Conservation (phyloP, 1,140 invertebrate genomes). For the Formica selysi region DNA sequence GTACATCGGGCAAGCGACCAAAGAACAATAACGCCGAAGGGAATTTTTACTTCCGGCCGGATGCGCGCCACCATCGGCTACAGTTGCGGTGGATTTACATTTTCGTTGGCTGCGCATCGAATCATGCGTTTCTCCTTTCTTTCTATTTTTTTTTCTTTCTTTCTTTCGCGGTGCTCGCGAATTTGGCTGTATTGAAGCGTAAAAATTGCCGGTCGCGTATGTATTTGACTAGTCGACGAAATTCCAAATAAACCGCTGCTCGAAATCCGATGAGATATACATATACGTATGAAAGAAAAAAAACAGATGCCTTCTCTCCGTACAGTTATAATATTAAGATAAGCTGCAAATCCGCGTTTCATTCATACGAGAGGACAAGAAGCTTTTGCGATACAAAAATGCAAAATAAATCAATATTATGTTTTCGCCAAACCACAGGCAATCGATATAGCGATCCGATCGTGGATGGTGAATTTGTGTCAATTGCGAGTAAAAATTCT, state of each 20-base stretch:
- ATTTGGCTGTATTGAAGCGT: slow-evolving; percentile 54
- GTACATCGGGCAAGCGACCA: slow-evolving; percentile 35
- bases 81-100: slow-evolving; percentile 68
- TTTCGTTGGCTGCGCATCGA: slow-evolving; percentile 72
- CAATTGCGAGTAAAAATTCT: not conserved
- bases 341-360: slow-evolving; percentile 4
- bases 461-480: not conserved
- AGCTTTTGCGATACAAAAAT: slow-evolving; percentile 3
- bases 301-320: not conserved
- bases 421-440: not conserved
- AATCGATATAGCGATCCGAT: not conserved
- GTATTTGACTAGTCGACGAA: slow-evolving; percentile 25
- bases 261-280: slow-evolving; percentile 40
- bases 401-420: slow-evolving; percentile 8
- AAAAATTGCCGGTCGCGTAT: slow-evolving; percentile 33
- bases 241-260: slow-evolving; percentile 44
- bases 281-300: not conserved
- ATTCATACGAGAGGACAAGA: slow-evolving; percentile 3
- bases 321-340: slow-evolving; percentile 48
- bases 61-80: slow-evolving; percentile 27
- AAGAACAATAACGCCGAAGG: slow-evolving; percentile 55
- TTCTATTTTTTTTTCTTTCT: not conserved
- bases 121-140: slow-evolving; percentile 25
- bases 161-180: slow-evolving; percentile 31
- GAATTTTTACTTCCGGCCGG: slow-evolving; percentile 61